A percentile compares a stretch with the other conserved stretches of the same genome.
phyloP scores from a whole-genome alignment of 2,888 invertebrate species.

The Dynastes grantii region DNA sequence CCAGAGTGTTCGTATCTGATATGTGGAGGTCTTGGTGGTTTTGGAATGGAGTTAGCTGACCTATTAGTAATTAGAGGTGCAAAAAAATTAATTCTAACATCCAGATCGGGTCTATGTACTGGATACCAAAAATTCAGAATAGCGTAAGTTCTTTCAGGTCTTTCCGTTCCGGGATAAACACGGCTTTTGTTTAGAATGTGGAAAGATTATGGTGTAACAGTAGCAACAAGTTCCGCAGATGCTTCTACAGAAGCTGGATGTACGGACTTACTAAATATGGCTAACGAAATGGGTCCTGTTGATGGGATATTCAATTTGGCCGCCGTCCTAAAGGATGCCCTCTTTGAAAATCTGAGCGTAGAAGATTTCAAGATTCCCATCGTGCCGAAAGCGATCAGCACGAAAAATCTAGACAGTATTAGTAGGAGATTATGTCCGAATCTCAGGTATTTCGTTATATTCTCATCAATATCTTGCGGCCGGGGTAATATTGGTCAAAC shows the following conservation, averaged over 20 bases:
- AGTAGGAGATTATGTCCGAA: constrained; percentile 75
- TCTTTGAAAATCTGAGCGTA: constrained; percentile 84
- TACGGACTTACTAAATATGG: constrained; percentile 77
- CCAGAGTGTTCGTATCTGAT: constrained; percentile 72
- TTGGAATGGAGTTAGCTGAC: constrained; percentile 90
- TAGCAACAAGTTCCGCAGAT: constrained; percentile 81
- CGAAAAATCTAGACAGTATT: constrained; percentile 81
- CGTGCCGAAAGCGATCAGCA: constrained; percentile 87
- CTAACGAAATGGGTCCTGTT: constrained; percentile 78
- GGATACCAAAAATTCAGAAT: constrained; percentile 88
- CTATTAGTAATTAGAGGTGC: constrained; percentile 91
- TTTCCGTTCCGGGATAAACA: too few relatives aligned
- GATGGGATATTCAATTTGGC: constrained; percentile 94
- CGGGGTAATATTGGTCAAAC: constrained; percentile 93
- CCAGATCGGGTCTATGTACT: constrained; percentile 83
- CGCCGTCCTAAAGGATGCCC: constrained; percentile 82
- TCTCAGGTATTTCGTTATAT: constrained; percentile 84
- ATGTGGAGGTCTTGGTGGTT: constrained; percentile 90
- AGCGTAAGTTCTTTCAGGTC: constrained; percentile 68
- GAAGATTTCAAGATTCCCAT: constrained; percentile 80
- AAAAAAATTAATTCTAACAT: constrained; percentile 83
- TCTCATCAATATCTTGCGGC: constrained; percentile 93
- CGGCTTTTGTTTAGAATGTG: constrained; percentile 68
- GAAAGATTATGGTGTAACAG: constrained; percentile 79
- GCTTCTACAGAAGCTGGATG: constrained; percentile 82